These are phyloP conservation scores for Empis livida DNA, from an alignment of 2,888 invertebrate species.

Conservation along the genomic window DNA sequence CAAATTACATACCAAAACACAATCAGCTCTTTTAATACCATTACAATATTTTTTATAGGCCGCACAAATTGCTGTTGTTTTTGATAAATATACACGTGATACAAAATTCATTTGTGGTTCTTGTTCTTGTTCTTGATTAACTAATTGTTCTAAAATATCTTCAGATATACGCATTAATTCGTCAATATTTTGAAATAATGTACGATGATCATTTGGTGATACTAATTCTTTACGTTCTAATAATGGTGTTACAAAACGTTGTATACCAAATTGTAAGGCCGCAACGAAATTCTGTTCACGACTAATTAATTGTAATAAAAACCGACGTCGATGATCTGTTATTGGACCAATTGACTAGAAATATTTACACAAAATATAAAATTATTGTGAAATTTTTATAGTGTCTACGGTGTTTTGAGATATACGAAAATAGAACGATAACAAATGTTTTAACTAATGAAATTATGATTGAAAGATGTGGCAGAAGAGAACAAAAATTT, in stretches of 20 bases:
- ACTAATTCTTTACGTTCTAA: constrained; percentile 64
- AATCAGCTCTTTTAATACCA: constrained; percentile 74
- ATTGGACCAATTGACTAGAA: constrained; percentile 35
- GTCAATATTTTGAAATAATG: constrained; percentile 74
- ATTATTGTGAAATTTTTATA: background rate
- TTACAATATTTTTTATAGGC: constrained; percentile 73
- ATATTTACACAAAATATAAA: constrained; percentile 7
- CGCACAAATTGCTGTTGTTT: constrained; percentile 58
- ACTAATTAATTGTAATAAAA: constrained; percentile 60
- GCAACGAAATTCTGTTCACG: constrained; percentile 70
- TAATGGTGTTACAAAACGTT: constrained; percentile 62
- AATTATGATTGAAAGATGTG: too few relatives aligned
- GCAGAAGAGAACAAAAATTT: too few relatives aligned
- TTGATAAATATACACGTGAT: constrained; percentile 56
- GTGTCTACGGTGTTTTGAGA: too few relatives aligned
- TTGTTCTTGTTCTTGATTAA: constrained; percentile 63
- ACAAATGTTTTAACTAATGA: too few relatives aligned
- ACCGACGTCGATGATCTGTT: constrained; percentile 48
- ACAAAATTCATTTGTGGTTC: constrained; percentile 53
- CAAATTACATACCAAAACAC: constrained; percentile 49
- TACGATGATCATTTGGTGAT: constrained; percentile 60
- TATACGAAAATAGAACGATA: too few relatives aligned
- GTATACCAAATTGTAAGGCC: constrained; percentile 63
- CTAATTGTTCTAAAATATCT: constrained; percentile 62
- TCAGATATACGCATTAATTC: constrained; percentile 65